Conservation (phyloP, 2,797 vertebrate genomes). For the Anas acuta region DNA sequence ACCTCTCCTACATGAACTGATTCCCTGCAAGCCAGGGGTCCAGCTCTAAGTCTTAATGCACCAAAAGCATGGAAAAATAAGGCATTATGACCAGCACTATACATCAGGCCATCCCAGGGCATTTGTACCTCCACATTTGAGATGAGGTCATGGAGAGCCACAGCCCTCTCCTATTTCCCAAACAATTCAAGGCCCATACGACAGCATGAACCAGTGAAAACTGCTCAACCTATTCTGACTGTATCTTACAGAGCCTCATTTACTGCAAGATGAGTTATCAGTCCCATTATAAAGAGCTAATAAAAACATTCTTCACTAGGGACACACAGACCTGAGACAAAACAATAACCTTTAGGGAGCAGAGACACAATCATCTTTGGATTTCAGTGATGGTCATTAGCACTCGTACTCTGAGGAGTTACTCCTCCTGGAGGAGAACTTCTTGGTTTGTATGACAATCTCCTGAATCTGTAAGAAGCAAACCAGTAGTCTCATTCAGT, state of each 20-base stretch:
- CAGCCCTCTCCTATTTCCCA: background rate
- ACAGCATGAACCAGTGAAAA: background rate
- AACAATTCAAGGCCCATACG: background rate
- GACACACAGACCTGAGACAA: background rate
- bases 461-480: background rate
- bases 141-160: background rate
- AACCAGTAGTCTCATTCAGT: background rate
- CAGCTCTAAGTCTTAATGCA: background rate
- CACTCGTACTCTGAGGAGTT: background rate
- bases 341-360: background rate
- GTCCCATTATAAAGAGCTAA: background rate
- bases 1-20: background rate
- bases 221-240: background rate
- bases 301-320: background rate
- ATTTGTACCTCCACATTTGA: background rate
- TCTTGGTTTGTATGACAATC: background rate
- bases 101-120: background rate
- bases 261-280: constrained; percentile 23
- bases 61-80: background rate
- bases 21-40: background rate
- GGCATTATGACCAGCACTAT: background rate
- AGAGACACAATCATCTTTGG: background rate
- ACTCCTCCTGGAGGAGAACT: background rate
- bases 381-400: background rate
- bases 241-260: background rate